Evolutionary conservation across 2,888 invertebrate species (phyloP).

Genomic region (Meteorus colon): DNA sequence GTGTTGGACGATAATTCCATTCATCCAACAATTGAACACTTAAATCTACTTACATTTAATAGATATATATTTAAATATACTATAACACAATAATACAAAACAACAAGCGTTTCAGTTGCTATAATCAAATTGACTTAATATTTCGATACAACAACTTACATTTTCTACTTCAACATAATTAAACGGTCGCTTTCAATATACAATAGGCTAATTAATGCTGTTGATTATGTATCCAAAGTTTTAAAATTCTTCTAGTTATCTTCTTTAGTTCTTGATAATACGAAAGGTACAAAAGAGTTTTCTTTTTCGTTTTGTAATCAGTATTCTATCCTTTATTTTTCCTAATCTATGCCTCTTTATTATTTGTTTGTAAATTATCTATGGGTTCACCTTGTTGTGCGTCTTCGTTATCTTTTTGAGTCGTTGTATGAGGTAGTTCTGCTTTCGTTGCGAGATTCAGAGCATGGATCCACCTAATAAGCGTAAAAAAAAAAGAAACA

Average conservation of each 20-base stretch:
- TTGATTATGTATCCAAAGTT: conserved; percentile 55
- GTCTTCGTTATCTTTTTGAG: conserved; percentile 53
- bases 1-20: neutral
- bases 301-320: conserved; percentile 15
- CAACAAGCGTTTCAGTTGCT: conserved; percentile 69
- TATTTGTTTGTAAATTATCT: conserved; percentile 54
- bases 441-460: conserved; percentile 74
- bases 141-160: conserved; percentile 50
- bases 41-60: conserved; percentile 27
- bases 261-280: conserved; percentile 52
- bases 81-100: conserved; percentile 72
- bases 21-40: neutral
- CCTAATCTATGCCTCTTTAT: conserved; percentile 18
- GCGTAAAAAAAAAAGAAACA: conserved; percentile 26
- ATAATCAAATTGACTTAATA: conserved; percentile 61
- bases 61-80: conserved; percentile 69
- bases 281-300: conserved; percentile 53
- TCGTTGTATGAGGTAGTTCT: conserved; percentile 70
- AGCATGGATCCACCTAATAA: conserved; percentile 73
- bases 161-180: conserved; percentile 61
- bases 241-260: conserved; percentile 64
- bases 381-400: conserved; percentile 61
- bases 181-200: conserved; percentile 63
- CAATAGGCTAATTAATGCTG: conserved; percentile 56
- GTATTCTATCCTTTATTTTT: conserved; percentile 6